Conservation (phyloP, 2,113 vertebrate genomes). For the Macrotus californicus region DNA sequence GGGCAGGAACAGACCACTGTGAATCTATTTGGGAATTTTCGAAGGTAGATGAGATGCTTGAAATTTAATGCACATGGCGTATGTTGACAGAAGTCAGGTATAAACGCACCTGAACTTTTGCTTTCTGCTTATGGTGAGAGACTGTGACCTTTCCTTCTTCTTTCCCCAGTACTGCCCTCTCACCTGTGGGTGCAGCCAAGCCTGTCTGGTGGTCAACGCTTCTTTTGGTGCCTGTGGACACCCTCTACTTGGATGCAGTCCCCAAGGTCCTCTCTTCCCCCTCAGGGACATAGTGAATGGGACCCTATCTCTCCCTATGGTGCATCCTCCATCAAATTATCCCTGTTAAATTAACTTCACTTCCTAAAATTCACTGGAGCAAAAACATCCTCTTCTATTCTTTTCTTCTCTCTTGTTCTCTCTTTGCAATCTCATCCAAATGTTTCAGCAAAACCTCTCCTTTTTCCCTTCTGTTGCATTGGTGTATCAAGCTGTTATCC, state of each 20-base stretch:
- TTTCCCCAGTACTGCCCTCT: too few species aligned
- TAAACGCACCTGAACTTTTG: not conserved
- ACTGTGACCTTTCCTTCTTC: not conserved
- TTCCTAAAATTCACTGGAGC: not conserved
- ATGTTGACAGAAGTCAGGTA: not conserved
- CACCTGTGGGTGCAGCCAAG: not conserved
- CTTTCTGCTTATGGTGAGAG: not conserved
- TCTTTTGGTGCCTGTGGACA: too few species aligned
- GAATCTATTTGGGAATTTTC: not conserved
- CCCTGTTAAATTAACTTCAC: not conserved
- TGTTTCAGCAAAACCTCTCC: not conserved
- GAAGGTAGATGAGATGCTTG: not conserved
- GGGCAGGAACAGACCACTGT: accelerated
- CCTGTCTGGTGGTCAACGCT: not conserved
- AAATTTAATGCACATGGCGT: not conserved
- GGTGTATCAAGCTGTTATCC: not conserved
- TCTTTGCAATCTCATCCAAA: not conserved
- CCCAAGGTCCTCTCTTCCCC: accelerated
- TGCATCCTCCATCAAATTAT: not conserved
- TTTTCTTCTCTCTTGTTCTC: not conserved
- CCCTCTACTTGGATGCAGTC: not conserved
- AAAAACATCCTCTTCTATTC: not conserved
- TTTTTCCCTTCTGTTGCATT: not conserved
- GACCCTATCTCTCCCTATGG: not conserved
- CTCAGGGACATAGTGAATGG: not conserved